Base-by-base conservation (phyloP, 2,888 invertebrate genomes). In the Drosophila austrosaltans region DNA sequence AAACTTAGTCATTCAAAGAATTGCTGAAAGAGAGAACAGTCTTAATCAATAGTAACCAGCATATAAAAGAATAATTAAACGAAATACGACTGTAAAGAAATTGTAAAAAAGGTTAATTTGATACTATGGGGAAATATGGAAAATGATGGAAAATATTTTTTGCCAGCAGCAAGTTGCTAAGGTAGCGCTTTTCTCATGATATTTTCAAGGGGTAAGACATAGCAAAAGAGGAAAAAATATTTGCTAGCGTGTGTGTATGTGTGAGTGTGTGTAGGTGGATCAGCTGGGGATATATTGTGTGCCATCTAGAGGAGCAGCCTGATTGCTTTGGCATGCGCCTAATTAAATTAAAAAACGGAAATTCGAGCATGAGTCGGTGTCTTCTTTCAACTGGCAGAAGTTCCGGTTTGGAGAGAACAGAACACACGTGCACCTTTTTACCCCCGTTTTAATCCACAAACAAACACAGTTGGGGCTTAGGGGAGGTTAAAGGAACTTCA, bases 281-380 rank as follows among this genome's bases (percentile, higher is more conserved):
- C 72, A 61, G 44, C 59, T 72, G 72, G 63, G 62, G 58, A 66
- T 66, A 77, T 87, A 79, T 82, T 30, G 30, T 30, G 30, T 30
- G 30, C 30, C 30, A 30, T 30, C 30, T 87, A 48, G 20, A 8
- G 3, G 8, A 48, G 73, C 73, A 63, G 86, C 71, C 6, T 30
- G 30, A 30, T 30, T 30, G 30, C 30, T 44, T 71, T 53, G 83
- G 65, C 78, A 78, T 67, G 83, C 70, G 81, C 77, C 87, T 83
- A 88, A 83, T 83, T 88, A 83, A 83, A 88, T 86, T 82, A 88
- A 78, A 75, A 88, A 88, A 73, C 74, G 78, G 67, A 76, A 69
- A 86, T 86, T 85, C 71, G 78, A 71, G 74, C 72, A 73, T 16
- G 56, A 62, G 70, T 62, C 59, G 62, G 48, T 75, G 68, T 36